Percentiles rank a stretch among this genome's conserved stretches.
These are phyloP conservation scores for Melanotaenia nigrans DNA, from an alignment of 2,797 vertebrate species.

Conservation along the genomic window DNA sequence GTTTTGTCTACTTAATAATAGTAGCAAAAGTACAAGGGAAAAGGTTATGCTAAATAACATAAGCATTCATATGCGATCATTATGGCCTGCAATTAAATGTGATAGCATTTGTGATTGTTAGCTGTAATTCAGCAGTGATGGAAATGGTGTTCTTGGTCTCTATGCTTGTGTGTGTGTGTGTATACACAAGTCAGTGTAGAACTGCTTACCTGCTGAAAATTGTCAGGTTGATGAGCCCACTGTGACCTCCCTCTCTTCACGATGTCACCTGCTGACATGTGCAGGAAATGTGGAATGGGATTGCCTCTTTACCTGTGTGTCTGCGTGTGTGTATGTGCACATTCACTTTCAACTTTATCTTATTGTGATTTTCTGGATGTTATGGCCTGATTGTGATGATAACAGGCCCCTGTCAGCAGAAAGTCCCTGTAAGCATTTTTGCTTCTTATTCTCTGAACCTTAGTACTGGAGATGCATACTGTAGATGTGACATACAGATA, in stretches of 20 bases:
- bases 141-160: not conserved
- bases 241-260: conserved; percentile 45
- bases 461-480: not conserved
- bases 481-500: not conserved
- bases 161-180: conserved; percentile 25
- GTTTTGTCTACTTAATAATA: no score
- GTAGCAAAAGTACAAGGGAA: no score
- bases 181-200: conserved; percentile 14
- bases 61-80: no score
- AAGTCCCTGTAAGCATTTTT: conserved; percentile 56
- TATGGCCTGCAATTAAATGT: no score
- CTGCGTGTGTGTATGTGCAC: not conserved
- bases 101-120: no score
- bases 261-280: conserved; percentile 60
- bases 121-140: no score
- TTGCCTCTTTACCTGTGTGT: not conserved
- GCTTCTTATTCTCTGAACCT: conserved; percentile 18
- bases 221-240: conserved; percentile 52
- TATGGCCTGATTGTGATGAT: conserved; percentile 58
- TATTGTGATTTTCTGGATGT: conserved; percentile 64
- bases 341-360: conserved; percentile 35
- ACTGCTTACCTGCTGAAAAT: conserved; percentile 55
- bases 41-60: no score
- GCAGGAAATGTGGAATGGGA: conserved; percentile 28
- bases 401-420: conserved; percentile 65